Evolutionary conservation across 2,888 invertebrate species (phyloP).

Genomic region (Ochropacha duplaris): DNA sequence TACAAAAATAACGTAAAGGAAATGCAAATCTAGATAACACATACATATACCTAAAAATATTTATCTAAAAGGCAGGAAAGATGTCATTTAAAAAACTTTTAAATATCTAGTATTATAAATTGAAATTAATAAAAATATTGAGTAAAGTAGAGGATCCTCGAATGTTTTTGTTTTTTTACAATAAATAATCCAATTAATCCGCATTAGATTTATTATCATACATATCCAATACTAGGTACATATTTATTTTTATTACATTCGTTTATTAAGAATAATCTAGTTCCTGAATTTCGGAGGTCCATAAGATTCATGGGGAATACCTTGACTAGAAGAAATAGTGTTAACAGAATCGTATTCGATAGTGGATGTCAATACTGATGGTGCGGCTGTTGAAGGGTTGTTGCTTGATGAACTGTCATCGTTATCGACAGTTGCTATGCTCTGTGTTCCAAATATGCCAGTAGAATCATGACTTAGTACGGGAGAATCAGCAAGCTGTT

Average conservation of each 20-base stretch:
- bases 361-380: slow-evolving; percentile 27
- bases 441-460: slow-evolving; percentile 8
- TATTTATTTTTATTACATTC: neutral
- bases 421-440: slow-evolving; percentile 5
- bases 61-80: too few species aligned
- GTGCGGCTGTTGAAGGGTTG: slow-evolving; percentile 22
- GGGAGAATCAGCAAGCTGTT: slow-evolving; percentile 1
- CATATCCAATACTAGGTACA: neutral
- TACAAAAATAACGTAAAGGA: neutral
- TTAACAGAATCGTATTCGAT: slow-evolving; percentile 37
- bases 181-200: neutral
- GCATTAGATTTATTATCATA: neutral
- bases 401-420: slow-evolving; percentile 20
- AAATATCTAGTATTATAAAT: too few species aligned
- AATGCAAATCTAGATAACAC: neutral
- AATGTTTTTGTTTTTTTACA: too few species aligned
- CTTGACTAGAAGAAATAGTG: slow-evolving; percentile 66
- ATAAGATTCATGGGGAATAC: slow-evolving; percentile 70
- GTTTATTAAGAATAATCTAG: neutral
- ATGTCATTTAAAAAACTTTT: too few species aligned
- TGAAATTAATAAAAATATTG: too few species aligned
- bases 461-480: slow-evolving; percentile 1
- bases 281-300: slow-evolving; percentile 67
- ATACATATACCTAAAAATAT: too few species aligned
- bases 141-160: too few species aligned